phyloP scores from a whole-genome alignment of 2,797 vertebrate species.

The Anguilla obscura region DNA sequence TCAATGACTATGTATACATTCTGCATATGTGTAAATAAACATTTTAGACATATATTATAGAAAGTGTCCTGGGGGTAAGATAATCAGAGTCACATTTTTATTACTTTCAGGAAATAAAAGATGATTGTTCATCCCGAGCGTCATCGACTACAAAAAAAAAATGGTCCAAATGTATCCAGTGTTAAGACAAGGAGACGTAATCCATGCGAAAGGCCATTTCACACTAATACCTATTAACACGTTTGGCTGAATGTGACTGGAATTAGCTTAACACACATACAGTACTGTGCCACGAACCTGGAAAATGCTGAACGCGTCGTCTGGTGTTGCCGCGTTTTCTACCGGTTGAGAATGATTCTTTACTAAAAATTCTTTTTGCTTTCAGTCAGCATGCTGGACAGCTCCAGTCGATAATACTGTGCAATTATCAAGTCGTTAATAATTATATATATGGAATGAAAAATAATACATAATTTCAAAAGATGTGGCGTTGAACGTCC shows the following conservation, averaged over 20 bases:
- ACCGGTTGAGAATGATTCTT: background rate
- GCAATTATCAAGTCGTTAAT: constrained; percentile 67
- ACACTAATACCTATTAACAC: constrained; percentile 19
- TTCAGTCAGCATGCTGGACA: constrained; percentile 63
- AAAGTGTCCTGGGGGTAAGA: constrained; percentile 23
- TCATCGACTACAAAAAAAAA: constrained; percentile 21
- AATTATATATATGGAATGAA: constrained; percentile 49
- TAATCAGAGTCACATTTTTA: constrained; percentile 32
- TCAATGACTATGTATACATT: constrained; percentile 31
- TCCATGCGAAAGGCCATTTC: constrained; percentile 15
- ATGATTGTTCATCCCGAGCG: constrained; percentile 24
- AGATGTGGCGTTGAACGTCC: constrained; percentile 46
- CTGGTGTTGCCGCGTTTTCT: background rate
- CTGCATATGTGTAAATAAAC: constrained; percentile 23
- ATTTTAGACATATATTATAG: constrained; percentile 31
- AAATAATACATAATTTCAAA: constrained; percentile 47
- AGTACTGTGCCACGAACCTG: constrained; percentile 29
- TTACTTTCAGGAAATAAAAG: constrained; percentile 29
- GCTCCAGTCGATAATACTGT: constrained; percentile 73
- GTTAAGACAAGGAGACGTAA: constrained; percentile 31
- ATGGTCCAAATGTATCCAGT: constrained; percentile 32
- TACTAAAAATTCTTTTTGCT: constrained; percentile 47
- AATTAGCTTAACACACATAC: constrained; percentile 12
- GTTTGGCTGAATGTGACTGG: background rate
- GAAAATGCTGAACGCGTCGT: background rate